Evolutionary conservation across 2,797 vertebrate genomes (phyloP).

Genomic region (Neostethus bicornis): DNA sequence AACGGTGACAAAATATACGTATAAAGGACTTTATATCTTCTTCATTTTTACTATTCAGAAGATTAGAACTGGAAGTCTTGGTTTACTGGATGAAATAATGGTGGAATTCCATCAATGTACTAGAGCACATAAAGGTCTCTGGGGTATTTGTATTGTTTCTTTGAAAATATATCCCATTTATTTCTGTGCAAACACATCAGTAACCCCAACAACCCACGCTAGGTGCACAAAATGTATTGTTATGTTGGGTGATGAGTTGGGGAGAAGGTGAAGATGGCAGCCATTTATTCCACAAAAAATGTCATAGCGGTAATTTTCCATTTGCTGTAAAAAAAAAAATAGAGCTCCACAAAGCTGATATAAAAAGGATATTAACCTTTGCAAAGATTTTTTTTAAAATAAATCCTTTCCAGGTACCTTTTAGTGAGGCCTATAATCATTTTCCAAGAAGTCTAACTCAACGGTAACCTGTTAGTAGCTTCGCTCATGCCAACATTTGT

Average conservation of each 20-base stretch:
- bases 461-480: neutral
- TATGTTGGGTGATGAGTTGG: conserved; percentile 9
- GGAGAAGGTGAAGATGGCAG: conserved; percentile 7
- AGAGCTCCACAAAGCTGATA: neutral
- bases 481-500: conserved; percentile 11
- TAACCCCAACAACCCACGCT: conserved; percentile 11
- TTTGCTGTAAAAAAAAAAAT: conserved; percentile 6
- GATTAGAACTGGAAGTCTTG: conserved; percentile 43
- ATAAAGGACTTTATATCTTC: neutral
- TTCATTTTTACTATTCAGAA: conserved; percentile 14
- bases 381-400: neutral
- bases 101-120: conserved; percentile 33
- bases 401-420: neutral
- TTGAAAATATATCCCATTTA: conserved; percentile 10
- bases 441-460: neutral
- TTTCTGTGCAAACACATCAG: conserved; percentile 14
- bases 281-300: conserved; percentile 15
- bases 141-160: conserved; percentile 25
- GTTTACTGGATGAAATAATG: conserved; percentile 26
- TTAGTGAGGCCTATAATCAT: neutral
- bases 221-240: conserved; percentile 7
- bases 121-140: conserved; percentile 27
- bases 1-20: conserved; percentile 15
- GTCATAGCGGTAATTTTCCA: neutral
- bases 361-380: neutral